Conservation (phyloP, 2,888 invertebrate genomes). For the Stenodema calcarata region DNA sequence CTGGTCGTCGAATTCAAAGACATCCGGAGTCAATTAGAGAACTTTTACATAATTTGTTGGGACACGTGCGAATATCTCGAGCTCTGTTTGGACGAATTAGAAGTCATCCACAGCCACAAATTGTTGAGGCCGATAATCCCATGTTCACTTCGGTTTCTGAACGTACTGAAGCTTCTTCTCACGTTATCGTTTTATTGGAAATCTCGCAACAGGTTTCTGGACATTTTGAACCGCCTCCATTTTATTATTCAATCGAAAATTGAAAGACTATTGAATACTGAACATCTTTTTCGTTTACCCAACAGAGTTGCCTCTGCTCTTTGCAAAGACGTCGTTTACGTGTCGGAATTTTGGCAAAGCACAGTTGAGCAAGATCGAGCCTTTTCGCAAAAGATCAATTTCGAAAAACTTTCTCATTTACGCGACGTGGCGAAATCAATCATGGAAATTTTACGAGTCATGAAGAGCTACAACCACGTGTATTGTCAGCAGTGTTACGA, state of each 20-base stretch:
- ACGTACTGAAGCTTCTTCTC: not conserved
- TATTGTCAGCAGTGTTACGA: constrained; percentile 34
- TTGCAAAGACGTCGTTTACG: not conserved
- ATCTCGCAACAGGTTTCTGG: constrained; percentile 3
- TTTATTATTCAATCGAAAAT: constrained; percentile 23
- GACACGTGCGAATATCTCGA: constrained; percentile 34
- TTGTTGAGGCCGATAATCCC: constrained; percentile 6
- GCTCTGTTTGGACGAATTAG: not conserved
- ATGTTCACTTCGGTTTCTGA: not conserved
- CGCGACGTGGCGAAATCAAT: not conserved
- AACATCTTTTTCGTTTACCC: not conserved
- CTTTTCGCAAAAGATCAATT: constrained; percentile 32
- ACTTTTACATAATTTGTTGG: constrained; percentile 17
- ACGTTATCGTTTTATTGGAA: constrained; percentile 29
- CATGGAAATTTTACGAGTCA: not conserved
- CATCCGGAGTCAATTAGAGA: not conserved
- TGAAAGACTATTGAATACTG: not conserved
- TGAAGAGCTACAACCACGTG: constrained; percentile 27
- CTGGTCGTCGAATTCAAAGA: constrained; percentile 3
- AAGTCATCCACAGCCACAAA: constrained; percentile 11
- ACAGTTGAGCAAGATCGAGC: constrained; percentile 21
- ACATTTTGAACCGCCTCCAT: constrained; percentile 21
- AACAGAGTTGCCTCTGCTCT: constrained; percentile 1
- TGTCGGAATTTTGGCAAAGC: constrained; percentile 33
- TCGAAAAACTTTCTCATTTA: constrained; percentile 12